Base-by-base conservation (phyloP, 2,888 invertebrate species). In the Villa cingulata region DNA sequence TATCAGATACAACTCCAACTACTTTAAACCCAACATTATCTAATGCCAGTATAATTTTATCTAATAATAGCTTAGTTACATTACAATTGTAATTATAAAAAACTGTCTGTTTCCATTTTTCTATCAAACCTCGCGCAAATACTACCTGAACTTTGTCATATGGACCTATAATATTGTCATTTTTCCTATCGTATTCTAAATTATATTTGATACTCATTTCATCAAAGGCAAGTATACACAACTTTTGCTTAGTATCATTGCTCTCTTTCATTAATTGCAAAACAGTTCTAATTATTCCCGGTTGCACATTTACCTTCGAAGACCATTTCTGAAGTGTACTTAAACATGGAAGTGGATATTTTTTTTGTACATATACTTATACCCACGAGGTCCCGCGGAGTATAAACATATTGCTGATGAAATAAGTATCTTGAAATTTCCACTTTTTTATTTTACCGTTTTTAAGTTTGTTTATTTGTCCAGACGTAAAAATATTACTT, bases 1-100 rank as follows among this genome's bases (percentile, higher is more conserved):
- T 14, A 37, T 49, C 46, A 27, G 34, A 32, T 15, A 32, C 18
- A 19, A 49, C 34, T 14, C 37, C 49, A 41, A 44, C 47, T 20
- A 45, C 47, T 17, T 37, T 9, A 36, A 47, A 39, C 2, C 17
- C 40, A 27, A 50, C 47, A 1, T 23, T 44, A 27, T 47, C 14
- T n/a, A 50, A 29, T 15, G 47, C 44, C 9, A 1, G 12, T 17
- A 47, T 47, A 15, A 32, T 37, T 18, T 23, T 15, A 7, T 41
- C 17, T 20, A 48, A 18, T n/a, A 44, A n/a, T 9, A 3, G 14
- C 5, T 20, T 41, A 3, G 40, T 44, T 1, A 48, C 14, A 15
- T 27, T 43, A 9, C 2, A n/a, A n/a, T 44, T 41, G 18, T 29
- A 27, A 27, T 27, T 27, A 27, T 27, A 27, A 27, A 27, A 27